A percentile compares a stretch with the other conserved stretches of the same genome.
Conservation (phyloP, 2,888 invertebrate genomes). For the Nudaria mundana region DNA sequence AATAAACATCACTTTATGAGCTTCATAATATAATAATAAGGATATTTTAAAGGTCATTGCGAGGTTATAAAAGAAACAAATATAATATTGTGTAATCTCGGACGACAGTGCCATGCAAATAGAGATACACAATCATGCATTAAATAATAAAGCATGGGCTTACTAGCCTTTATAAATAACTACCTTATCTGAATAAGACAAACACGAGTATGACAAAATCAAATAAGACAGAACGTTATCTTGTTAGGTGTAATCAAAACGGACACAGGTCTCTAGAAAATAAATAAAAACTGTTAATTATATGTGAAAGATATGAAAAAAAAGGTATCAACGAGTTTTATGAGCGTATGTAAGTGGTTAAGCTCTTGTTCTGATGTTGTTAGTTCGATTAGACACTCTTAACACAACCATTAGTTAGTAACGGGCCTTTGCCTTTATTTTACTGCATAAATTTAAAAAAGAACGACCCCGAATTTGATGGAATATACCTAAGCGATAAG, state of each 20-base stretch:
- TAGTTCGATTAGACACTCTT: too few relatives aligned
- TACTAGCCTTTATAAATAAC: conserved; percentile 73
- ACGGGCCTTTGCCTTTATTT: too few relatives aligned
- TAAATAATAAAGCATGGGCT: conserved; percentile 71
- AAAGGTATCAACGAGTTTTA: conserved; percentile 12
- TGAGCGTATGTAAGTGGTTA: too few relatives aligned
- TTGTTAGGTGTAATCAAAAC: conserved; percentile 60
- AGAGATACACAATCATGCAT: conserved; percentile 61
- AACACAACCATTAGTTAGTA: too few relatives aligned
- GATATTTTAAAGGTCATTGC: conserved; percentile 49
- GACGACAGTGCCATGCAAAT: conserved; percentile 58
- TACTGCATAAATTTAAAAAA: too few relatives aligned
- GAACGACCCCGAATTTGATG: too few relatives aligned
- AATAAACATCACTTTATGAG: conserved; percentile 35
- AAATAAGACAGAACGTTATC: conserved; percentile 70
- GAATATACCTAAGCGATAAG: too few relatives aligned
- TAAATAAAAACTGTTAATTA: conserved; percentile 35
- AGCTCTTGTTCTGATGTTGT: too few relatives aligned
- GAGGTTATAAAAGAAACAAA: conserved; percentile 40
- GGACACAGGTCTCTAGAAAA: conserved; percentile 59
- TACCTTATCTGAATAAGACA: conserved; percentile 56
- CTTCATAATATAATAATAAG: conserved; percentile 43
- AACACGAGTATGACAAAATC: conserved; percentile 63
- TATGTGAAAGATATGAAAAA: conserved; percentile 21
- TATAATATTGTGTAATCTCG: conserved; percentile 55